Evolutionary conservation across 2,888 invertebrate species (phyloP), one percentile per base, ranked within the genome.

Genomic region (Lepidonotus clava): DNA sequence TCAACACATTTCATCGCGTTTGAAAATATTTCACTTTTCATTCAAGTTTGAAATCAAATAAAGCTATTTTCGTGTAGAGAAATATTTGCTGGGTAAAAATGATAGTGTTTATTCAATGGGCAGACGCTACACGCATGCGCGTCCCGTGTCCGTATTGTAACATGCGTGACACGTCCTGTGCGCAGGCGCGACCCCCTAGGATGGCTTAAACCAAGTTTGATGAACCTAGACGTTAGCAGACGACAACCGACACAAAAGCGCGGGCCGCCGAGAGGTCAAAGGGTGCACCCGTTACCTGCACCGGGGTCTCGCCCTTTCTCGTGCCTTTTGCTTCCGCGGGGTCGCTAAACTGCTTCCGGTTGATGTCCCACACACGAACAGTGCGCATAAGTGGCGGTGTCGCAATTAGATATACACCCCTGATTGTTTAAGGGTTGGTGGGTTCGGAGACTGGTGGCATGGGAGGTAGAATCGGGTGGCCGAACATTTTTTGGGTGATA

Each of bases 311-410:
- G 76, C 40, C 36, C 1, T 36, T 76, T 40, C 76, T 76, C 76
- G 76, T 76, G 76, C 76, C 76, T 11, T 38, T 28, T 34, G 38
- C n/a, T 40, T 76, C 40, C 76, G 38, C 38, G 36, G 36, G 4
- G 76, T 14, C 38, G 18, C 1, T 18, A 14, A 28, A 2, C 67
- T 34, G 76, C 38, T 76, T 76, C 76, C 76, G 76, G 76, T 6
- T 76, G 76, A 76, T 76, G 76, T 34, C 24, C 21, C 40, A 38
- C 76, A 38, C 76, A 76, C 76, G 76, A 76, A 34, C 24, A 2
- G 24, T 32, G 61, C 61, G 61, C 11, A 24, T 61, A 61, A 61
- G 38, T 76, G 36, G 76, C 76, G 38, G 40, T 76, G 76, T 76
- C 40, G 21, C 76, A 36, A 76, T 18, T 76, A 76, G 38, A 76